Evolutionary conservation across 2,113 vertebrate species (phyloP), one percentile per base, ranked within the genome.

Genomic region (Sinosuthora webbiana): DNA sequence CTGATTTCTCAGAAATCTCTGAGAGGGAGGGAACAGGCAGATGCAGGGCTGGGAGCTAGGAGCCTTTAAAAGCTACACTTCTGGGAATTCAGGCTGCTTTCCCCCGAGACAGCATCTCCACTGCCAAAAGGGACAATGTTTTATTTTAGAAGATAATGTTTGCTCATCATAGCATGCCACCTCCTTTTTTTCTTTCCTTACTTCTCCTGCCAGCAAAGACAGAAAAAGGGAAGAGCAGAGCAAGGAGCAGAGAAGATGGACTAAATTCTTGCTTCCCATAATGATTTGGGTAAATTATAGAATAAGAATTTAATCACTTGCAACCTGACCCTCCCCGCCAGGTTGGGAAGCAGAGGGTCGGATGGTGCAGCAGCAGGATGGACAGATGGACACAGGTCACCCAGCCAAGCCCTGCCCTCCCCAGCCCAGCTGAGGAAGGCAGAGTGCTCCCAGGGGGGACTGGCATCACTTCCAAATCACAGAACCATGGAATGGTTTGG

Each of bases 381-480:
- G 71, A 83, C 59, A 73, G 67, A 83, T 27, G 7, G 82, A 55
- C 16, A 8, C 19, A 16, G 86, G 8, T 69, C 42, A n/a, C 47
- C 22, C 8, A 2, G 30, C 79, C 57, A 10, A 5, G 63, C 31
- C 86, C 39, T 6, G 5, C 41, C 44, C 53, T 63, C 64, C 78
- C 74, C 92, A 93, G 87, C 89, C 64, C n/a, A 31, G 93, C 89
- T 74, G 93, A 75, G 69, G 81, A 87, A 71, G 74, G 77, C 73
- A 64, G 55, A 47, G 73, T 3, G 11, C 49, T 89, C 67, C 56
- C 53, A 52, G 37, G 20, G 37, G 18, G 44, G 33, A 70, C 1
- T 5, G 53, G 23, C 44, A 47, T 11, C 56, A 5, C 68, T 67
- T 74, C 80, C n/a, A 44, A 67, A 60, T 1, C 7, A 55, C 49